Base-by-base conservation (phyloP, 2,888 invertebrate genomes). In the Portevinia maculata region DNA sequence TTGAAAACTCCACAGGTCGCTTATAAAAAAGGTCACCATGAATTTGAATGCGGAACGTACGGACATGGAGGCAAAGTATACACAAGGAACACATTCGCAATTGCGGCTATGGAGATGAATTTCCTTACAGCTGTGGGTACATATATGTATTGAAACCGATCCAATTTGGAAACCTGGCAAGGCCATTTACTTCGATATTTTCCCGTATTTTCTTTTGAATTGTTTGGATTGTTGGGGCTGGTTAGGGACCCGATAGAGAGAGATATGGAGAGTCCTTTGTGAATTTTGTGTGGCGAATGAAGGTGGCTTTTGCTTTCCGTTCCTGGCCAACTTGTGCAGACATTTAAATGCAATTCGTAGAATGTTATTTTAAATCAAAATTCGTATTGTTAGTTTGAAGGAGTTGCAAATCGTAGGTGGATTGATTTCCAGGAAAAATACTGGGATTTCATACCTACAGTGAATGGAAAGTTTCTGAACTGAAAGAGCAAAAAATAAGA, bases 21-120 rank as follows among this genome's bases (percentile, higher is more conserved):
- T 55, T 15, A 30, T 67, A 67, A 32, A 67, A n/a, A 73, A 79
- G 73, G 79, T 73, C 70, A 67, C 73, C 73, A 46, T n/a, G 65
- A 28, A 11, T 44, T 32, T 15, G 21, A 21, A 48, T 30, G 15
- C n/a, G 52, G 41, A 9, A 21, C 1, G 13, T 7, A 46, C 13
- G 0, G 11, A 11, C 11, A 28, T 37, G 30, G 11, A 21, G 37
- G 28, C 13, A 46, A n/a, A 15, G 15, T 39, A 39, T 11, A 37
- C 19, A 15, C 15, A 48, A 44, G 48, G 64, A 57, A 48, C 62
- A 24, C 7, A 60, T 7, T 48, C 15, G 41, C 55, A 44, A 60
- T 24, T 52, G 71, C 55, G 46, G 39, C 8, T 17, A 69, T 48
- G 21, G 55, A 17, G 55, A 32, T 15, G 41, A 59, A 34, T 30